Evolutionary conservation across 1,140 invertebrate species (phyloP), one percentile per base, ranked within the genome.

Genomic region (Campoletis sonorensis): DNA sequence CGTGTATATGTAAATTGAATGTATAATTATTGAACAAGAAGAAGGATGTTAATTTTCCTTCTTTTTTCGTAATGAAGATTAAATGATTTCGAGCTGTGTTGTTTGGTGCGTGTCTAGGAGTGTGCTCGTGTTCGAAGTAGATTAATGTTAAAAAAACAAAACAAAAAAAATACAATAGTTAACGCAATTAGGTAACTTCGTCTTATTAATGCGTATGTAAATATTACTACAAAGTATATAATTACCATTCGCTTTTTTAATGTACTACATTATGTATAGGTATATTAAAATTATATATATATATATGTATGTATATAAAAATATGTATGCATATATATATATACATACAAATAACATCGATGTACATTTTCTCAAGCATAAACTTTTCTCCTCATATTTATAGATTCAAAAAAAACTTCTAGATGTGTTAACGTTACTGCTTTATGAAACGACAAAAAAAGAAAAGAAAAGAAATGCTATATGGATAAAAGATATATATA

Each of bases 341-440:
- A 68, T 30, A 73, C 21, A 18, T 73, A 80, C 49, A 54, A 21
- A 18, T 54, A 54, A 67, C 40, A 85, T 88, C 71, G 85, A 89
- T 89, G 88, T 89, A 89, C 80, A 89, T 89, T 89, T 81, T 77
- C 87, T 86, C 82, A 88, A 84, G 67, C 76, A 84, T 86, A 84
- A 87, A 37, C 84, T 82, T 87, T 85, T 82, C 84, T 82, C 78
- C 82, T 81, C 83, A 83, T 86, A 87, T 88, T 86, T 88, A 84
- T 89, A 89, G 87, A 87, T 87, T 81, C 81, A 86, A 85, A 73
- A 10, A 37, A 79, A 88, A 87, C 86, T 86, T 91, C 87, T 90
- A 87, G 87, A 88, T 90, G 89, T 91, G 89, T 88, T 90, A 86
- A 89, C 82, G 85, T 86, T 88, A 86, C 86, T 86, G 85, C 88